These are phyloP conservation scores for Ibidorhyncha struthersii DNA, from an alignment of 2,113 vertebrate species.

Conservation along the genomic window DNA sequence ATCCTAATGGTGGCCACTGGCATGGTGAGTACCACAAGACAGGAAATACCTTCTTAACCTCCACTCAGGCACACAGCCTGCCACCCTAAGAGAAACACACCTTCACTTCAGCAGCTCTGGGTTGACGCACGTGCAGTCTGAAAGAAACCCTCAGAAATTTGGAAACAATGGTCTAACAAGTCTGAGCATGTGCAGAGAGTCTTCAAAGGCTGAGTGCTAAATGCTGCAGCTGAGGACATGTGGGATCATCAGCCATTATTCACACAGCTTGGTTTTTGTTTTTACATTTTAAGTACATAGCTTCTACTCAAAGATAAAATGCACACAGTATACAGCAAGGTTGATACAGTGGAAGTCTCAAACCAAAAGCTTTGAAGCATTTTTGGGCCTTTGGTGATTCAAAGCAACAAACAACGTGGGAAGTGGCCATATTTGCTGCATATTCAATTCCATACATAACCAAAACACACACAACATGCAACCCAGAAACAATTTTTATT, in stretches of 20 bases:
- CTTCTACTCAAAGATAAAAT: neutral
- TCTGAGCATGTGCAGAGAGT: neutral
- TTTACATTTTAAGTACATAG: neutral
- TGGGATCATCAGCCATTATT: neutral
- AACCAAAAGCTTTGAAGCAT: neutral
- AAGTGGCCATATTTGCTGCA: neutral
- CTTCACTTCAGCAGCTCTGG: neutral
- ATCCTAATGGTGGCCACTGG: neutral
- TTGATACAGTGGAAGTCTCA: neutral
- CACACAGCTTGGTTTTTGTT: rapidly evolving
- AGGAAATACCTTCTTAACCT: neutral
- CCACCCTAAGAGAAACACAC: rapidly evolving
- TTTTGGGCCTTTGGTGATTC: neutral
- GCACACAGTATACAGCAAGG: neutral
- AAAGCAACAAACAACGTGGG: neutral
- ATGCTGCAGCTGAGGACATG: neutral
- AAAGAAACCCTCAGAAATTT: neutral
- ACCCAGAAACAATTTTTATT: neutral
- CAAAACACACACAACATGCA: neutral
- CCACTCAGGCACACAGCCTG: neutral
- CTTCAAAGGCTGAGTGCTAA: neutral
- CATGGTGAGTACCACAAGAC: neutral
- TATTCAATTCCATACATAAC: neutral
- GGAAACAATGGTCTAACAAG: neutral
- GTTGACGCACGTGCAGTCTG: neutral